Evolutionary conservation across 2,888 invertebrate species (phyloP), one percentile per base, ranked within the genome.

Genomic region (Caprella mutica): DNA sequence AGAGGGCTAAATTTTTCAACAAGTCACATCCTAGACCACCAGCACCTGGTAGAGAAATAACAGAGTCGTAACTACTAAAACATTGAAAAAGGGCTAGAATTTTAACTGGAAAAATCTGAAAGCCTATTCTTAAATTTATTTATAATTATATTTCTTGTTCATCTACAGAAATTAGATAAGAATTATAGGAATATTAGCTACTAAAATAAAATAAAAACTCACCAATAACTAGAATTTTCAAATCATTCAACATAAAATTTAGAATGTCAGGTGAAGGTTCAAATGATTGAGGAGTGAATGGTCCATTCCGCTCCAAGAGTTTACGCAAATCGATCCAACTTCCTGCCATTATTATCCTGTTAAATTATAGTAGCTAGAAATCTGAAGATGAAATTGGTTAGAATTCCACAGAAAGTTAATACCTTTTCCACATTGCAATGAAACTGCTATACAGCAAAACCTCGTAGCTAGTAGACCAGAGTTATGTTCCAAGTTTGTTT

Each of bases 21-120:
- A 99, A 76, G 75, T 99, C 98, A 77, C 98, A 99, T 14, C 98
- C 98, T 43, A 99, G 78, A 2, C 98, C 98, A 30, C 98, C 98
- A 55, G 98, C 97, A 14, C 98, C 97, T 64, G 56, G 12, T 26
- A 48, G 66, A 91, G 82, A 4, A 91, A 82, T 33, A 97, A 77
- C 29, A 58, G 29, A 52, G 48, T 33, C 27, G 39, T 12, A 40
- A 29, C 30, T 21, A 38, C 23, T 30, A 19, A 5, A 12, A 50
- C 19, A 46, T 5, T 14, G 9, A 35, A 12, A 35, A 12, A 35
- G 12, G 14, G 12, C 12, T 35, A 35, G 12, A 35, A 12, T 12
- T 35, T 12, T 35, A 35, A 12, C 12, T 35, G 14, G 12, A 35
- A 12, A 35, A 12, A 35, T 35, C 12, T 35, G 14, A 12, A 35